Evolutionary conservation across 2,113 vertebrate species (phyloP), one percentile per base, ranked within the genome.

Genomic region (Calidris pygmaea): DNA sequence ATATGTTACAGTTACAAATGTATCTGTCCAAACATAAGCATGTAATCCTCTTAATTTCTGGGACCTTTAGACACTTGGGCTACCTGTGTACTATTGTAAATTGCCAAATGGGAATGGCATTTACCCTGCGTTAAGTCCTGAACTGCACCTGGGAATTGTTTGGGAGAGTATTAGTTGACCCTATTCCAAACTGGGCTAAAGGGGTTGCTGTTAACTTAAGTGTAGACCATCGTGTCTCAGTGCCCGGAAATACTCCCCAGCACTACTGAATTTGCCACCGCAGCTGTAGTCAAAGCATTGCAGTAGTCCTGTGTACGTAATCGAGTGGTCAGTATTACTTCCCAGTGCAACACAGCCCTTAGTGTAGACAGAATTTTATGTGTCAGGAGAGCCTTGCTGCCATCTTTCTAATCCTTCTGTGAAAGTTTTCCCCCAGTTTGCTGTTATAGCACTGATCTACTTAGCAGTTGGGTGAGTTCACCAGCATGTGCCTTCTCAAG

Each of bases 381-480:
- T 0, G 0, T 14, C 0, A 0, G 29, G 43, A 82, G 47, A 34
- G 35, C 48, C 68, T 66, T 60, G 74, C 67, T 90, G 48, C 73
- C 86, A 23, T 27, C n/a, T 43, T 78, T 45, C 70, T n/a, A 27
- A 41, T 63, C 72, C 67, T 65, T 23, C 78, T 62, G 53, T 47
- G 13, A 26, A 47, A 37, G 30, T 74, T 87, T 18, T 15, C n/a
- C 65, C 58, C 39, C 39, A 0, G 4, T 74, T 63, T 72, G 39
- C 41, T 47, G 1, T 59, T 18, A 4, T 5, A 76, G 56, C 22
- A 72, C 85, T 75, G 90, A 66, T 56, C 11, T 84, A 11, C 66
- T 90, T 55, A 92, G 75, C 79, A 48, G 9, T 30, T 58, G 75
- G 39, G 81, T 34, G 80, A 89, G 85, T 77, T 96, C 70, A 59